These are phyloP conservation scores for Hetaerina titia DNA, from an alignment of 2,888 invertebrate species.

Conservation along the genomic window DNA sequence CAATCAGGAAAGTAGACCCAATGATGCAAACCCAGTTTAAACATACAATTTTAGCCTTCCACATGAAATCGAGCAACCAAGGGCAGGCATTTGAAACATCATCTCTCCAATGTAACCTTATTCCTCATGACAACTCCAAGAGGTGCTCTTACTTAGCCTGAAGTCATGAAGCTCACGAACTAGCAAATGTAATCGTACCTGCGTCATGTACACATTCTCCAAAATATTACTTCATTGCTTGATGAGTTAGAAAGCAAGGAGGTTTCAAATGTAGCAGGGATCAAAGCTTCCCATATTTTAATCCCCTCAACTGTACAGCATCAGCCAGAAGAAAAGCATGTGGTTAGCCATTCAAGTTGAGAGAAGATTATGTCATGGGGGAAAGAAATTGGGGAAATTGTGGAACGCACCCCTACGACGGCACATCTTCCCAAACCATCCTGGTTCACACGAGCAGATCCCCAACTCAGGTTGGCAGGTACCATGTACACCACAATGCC, in stretches of 20 bases:
- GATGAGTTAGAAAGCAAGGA: constrained; percentile 24
- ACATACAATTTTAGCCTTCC: not conserved
- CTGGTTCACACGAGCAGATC: constrained; percentile 88
- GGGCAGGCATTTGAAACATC: not conserved
- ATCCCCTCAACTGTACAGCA: constrained; percentile 39
- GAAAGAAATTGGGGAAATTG: constrained; percentile 58
- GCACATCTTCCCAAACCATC: constrained; percentile 90
- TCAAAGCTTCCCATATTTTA: constrained; percentile 53
- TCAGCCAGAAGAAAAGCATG: constrained; percentile 43
- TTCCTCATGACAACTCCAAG: not conserved
- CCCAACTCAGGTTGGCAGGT: constrained; percentile 81
- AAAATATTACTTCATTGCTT: constrained; percentile 10
- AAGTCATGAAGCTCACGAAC: not conserved
- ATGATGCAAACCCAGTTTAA: not conserved
- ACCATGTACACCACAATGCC: constrained; percentile 84
- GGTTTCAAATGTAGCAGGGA: constrained; percentile 15
- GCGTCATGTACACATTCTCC: not conserved
- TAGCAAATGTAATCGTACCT: not conserved
- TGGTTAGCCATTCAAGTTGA: constrained; percentile 1
- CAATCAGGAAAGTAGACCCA: not conserved
- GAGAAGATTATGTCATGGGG: constrained; percentile 38
- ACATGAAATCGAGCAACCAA: too few relatives aligned
- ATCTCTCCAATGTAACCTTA: not conserved
- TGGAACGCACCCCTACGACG: constrained; percentile 80
- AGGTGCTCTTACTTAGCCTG: not conserved